These are phyloP conservation scores for Muraenolepis orangiensis DNA, from an alignment of 2,797 vertebrate species.

Conservation along the genomic window DNA sequence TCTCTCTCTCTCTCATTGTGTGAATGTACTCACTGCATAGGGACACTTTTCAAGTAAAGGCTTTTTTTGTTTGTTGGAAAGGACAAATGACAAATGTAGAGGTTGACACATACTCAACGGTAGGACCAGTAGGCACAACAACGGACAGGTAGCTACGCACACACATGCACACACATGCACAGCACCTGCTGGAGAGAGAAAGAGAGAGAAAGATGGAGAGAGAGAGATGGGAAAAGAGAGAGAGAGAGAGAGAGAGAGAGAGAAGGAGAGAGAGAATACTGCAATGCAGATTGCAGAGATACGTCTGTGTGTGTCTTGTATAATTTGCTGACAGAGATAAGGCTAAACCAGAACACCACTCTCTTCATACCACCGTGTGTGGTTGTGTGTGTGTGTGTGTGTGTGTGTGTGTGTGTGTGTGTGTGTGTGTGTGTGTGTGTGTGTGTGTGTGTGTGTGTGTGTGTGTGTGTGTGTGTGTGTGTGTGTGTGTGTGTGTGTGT, in stretches of 20 bases:
- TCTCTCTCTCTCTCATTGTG: too few relatives aligned
- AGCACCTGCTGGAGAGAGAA: neutral
- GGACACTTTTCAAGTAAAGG: neutral
- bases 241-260: neutral
- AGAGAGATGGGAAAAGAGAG: neutral
- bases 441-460: conserved; percentile 19
- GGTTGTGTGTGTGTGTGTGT: neutral
- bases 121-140: neutral
- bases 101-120: neutral
- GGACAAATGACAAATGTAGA: neutral
- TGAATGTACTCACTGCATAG: neutral
- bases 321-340: neutral
- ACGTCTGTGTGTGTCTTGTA: conserved; percentile 4
- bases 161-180: conserved; percentile 1
- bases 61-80: too few relatives aligned
- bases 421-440: conserved; percentile 10
- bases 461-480: conserved; percentile 4
- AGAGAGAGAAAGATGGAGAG: too few relatives aligned
- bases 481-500: neutral
- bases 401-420: conserved; percentile 12
- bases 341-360: neutral
- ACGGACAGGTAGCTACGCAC: neutral
- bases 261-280: conserved; percentile 21
- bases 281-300: conserved; percentile 46
- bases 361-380: neutral